Base-by-base conservation (phyloP, 2,113 vertebrate species). In the Heliornis fulica region DNA sequence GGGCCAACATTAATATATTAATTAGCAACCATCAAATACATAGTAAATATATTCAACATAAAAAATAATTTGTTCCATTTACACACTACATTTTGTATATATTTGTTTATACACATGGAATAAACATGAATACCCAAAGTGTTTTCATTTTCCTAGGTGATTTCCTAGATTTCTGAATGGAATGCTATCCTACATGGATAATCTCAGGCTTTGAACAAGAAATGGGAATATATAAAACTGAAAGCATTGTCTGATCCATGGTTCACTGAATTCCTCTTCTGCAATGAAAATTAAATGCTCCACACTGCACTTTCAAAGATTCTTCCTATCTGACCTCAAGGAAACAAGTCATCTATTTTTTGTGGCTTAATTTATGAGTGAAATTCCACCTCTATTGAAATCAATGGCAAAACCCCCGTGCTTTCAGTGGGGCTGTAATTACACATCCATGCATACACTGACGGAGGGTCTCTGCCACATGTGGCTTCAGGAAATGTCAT, bases 401-500 rank as follows among this genome's bases (percentile, higher is more conserved):
- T 40, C 81, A 50, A 17, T 69, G 48, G 1, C 61, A 81, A 59
- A 79, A 36, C 23, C 54, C 19, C 28, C 41, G 36, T 63, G 63
- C 82, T 83, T 83, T 79, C 53, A 61, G 22, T 11, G 41, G 54
- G 48, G 45, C 11, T 89, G 32, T 45, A 87, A 91, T 96, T 93
- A 79, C 59, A 38, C 57, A 36, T 63, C 70, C 29, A 15, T 31
- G 15, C 34, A 45, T 38, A 18, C 6, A 1, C 50, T 31, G 78
- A 85, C 63, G 90, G 89, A 89, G 91, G 75, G 20, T 25, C 32
- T 54, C 72, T 94, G 79, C 28, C 83, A 72, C 41, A 34, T 3
- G 15, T 41, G 87, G 66, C 91, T 91, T 41, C 89, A 91, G 91
- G 75, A 96, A 90, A 69, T 80, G 63, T 65, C 79, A 77, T 83